These are phyloP conservation scores for Myanophis thanlyinensis DNA, from an alignment of 2,113 vertebrate genomes.

Conservation along the genomic window DNA sequence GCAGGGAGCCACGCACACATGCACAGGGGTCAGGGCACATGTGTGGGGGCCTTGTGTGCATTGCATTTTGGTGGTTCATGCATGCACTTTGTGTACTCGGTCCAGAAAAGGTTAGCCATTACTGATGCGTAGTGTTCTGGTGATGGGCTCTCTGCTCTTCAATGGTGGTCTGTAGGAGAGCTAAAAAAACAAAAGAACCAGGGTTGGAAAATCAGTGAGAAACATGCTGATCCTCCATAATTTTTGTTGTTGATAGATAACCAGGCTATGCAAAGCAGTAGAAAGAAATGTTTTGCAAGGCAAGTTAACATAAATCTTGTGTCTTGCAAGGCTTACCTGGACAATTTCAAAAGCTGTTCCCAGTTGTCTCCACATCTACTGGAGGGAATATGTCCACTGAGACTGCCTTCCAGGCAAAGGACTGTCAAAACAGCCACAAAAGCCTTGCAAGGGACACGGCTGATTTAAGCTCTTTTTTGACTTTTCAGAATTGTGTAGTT, in stretches of 20 bases:
- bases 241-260: background rate
- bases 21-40: too few species aligned
- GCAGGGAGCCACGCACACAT: too few species aligned
- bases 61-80: too few species aligned
- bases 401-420: background rate
- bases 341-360: background rate
- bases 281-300: background rate
- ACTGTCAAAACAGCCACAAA: background rate
- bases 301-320: background rate
- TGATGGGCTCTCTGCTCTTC: background rate
- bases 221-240: background rate
- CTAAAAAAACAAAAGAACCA: background rate
- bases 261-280: background rate
- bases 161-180: background rate
- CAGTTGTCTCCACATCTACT: background rate
- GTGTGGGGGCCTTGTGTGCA: too few species aligned
- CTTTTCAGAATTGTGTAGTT: background rate
- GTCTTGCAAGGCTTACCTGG: background rate
- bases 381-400: background rate
- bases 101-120: too few species aligned
- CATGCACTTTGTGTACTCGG: too few species aligned
- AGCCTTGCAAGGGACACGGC: background rate
- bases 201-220: background rate
- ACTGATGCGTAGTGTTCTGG: too few species aligned
- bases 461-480: background rate